Base-by-base conservation (phyloP, 2,888 invertebrate genomes). In the Cheilosia impressa region DNA sequence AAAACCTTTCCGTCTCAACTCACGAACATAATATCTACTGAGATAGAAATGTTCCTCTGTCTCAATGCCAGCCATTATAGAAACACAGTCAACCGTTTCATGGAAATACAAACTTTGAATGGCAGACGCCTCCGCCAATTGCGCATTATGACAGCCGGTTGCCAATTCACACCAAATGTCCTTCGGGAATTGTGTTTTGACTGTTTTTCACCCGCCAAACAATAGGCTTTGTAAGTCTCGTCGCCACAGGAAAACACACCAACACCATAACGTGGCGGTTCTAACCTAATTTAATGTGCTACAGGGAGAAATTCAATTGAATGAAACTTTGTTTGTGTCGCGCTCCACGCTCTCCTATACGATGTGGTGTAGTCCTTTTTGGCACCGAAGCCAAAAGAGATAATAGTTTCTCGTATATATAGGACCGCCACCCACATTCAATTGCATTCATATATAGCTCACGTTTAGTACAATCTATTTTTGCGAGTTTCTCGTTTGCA, bases 211-310 rank as follows among this genome's bases (percentile, higher is more conserved):
- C 45, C 43, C 50, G 38, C 38, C 13, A 10, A 38, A 38, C 45
- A 77, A 73, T 24, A 47, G 38, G 62, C 52, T 69, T 69, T 71
- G 53, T 38, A 10, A 57, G 52, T 58, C 24, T 47, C 50, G 38
- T 41, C 45, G 53, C 55, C 22, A n/a, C 45, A 55, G 68, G 62
- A 34, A 55, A 41, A 17, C 13, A 31, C 31, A 31, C 31, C 31
- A 9, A 31, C 31, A 9, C 60, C 17, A 55, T 55, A 69, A 47
- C 69, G 62, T 15, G 47, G 19, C 50, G 47, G 19, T 41, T 50
- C 34, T 75, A 81, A 81, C 80, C 68, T 63, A 75, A 75, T 75
- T 81, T 63, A 62, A 68, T 60, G 75, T 50, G 24, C 57, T 57
- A 58, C 63, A 22, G 53, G 41, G 55, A 22, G 55, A 31, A 27